Evolutionary conservation across 2,113 vertebrate species (phyloP).

Genomic region (Xenotilapia leptura): DNA sequence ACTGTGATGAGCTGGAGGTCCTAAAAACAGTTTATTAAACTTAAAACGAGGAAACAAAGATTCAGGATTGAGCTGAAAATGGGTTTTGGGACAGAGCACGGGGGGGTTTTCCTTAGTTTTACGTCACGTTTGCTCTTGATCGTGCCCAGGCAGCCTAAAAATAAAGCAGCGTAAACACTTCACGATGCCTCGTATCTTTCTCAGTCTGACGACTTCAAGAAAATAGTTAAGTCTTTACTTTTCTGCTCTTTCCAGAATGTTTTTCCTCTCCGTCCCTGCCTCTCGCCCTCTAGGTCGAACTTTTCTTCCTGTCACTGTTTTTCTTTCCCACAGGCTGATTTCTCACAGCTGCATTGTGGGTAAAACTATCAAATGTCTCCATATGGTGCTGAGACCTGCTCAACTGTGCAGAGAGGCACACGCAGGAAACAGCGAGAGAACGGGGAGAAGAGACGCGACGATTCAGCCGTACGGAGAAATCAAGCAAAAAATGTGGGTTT

Average conservation of each 20-base stretch:
- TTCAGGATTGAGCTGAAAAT: not conserved
- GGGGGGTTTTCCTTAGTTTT: not conserved
- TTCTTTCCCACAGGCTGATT: conserved; percentile 45
- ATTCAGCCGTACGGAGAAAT: not conserved
- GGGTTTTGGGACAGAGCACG: accelerated
- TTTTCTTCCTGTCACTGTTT: conserved; percentile 25
- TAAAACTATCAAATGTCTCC: conserved; percentile 46
- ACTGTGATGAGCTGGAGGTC: not conserved
- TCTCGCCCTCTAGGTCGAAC: conserved; percentile 7
- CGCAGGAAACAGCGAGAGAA: not conserved
- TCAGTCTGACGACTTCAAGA: not conserved
- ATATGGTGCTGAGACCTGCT: not conserved
- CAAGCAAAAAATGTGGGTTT: not conserved
- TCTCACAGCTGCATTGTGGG: conserved; percentile 51
- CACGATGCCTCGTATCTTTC: not conserved
- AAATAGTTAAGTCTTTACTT: not conserved
- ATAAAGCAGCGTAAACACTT: accelerated
- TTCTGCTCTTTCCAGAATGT: not conserved
- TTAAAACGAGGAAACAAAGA: not conserved
- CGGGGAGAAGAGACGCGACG: not conserved
- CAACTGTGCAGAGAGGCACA: not conserved
- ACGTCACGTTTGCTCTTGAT: not conserved
- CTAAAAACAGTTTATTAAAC: not conserved
- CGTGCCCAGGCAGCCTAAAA: accelerated
- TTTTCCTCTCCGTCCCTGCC: not conserved